Evolutionary conservation across 2,797 vertebrate species (phyloP).

Genomic region (Lepidocolaptes lacrymiger): DNA sequence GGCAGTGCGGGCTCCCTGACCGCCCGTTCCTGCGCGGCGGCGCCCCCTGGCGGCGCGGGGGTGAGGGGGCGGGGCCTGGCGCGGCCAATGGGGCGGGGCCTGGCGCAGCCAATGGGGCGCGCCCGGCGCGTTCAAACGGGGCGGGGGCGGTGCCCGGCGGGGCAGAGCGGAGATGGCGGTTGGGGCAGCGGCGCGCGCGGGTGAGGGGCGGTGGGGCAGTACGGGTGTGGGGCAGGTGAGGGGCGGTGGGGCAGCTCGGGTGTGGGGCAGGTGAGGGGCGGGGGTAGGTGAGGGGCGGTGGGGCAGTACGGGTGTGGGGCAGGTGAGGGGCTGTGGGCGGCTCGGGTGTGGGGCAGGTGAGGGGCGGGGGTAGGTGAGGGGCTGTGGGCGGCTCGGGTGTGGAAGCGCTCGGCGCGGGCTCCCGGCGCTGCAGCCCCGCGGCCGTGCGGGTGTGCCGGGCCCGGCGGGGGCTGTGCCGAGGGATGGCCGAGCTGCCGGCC

Average conservation of each 20-base stretch:
- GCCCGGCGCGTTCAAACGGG: conserved; percentile 42
- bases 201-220: background rate
- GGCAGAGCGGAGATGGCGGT: background rate
- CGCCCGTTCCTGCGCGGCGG: background rate
- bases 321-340: too few relatives aligned
- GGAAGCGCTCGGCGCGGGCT: too few relatives aligned
- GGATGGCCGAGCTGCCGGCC: fast-evolving
- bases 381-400: too few relatives aligned
- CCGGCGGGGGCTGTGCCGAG: background rate
- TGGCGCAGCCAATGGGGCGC: background rate
- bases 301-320: too few relatives aligned
- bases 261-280: too few relatives aligned
- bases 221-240: too few relatives aligned
- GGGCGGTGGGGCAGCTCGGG: too few relatives aligned
- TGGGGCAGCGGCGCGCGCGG: background rate
- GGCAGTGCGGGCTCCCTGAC: too few relatives aligned
- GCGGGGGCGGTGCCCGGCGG: background rate
- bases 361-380: too few relatives aligned
- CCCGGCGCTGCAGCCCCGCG: too few relatives aligned
- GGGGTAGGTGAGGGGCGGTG: too few relatives aligned
- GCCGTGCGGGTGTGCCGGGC: background rate
- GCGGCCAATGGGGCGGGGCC: background rate
- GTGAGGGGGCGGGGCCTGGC: background rate
- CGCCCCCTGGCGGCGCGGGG: background rate
- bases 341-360: too few relatives aligned